Percentiles rank a stretch among this genome's conserved stretches.
These are phyloP conservation scores for Hymenochirus boettgeri DNA, from an alignment of 2,113 vertebrate species.

Conservation along the genomic window DNA sequence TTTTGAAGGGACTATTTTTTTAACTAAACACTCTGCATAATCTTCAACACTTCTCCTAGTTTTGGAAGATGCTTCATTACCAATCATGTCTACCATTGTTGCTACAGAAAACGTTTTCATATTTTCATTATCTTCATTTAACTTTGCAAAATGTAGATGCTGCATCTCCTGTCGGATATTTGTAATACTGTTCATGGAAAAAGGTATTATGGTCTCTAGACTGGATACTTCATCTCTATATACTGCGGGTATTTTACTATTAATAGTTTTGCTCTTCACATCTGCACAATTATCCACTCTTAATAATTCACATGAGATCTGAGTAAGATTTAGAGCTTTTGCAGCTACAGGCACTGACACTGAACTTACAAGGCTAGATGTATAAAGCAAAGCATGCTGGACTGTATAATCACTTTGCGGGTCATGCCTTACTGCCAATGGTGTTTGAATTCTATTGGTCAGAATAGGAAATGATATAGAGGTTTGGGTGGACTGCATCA, in stretches of 20 bases:
- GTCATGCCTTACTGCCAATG: constrained; percentile 50
- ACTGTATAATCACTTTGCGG: constrained; percentile 72
- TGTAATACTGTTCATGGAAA: constrained; percentile 47
- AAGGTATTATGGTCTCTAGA: constrained; percentile 58
- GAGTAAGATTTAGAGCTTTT: constrained; percentile 70
- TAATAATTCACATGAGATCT: constrained; percentile 54
- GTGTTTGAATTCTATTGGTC: constrained; percentile 46
- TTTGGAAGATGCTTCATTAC: constrained; percentile 76
- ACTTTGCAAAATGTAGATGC: constrained; percentile 39
- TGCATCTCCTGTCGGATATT: constrained; percentile 38
- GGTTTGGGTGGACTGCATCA: constrained; percentile 59
- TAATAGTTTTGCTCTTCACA: constrained; percentile 42
- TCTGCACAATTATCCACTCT: not conserved
- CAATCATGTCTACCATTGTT: constrained; percentile 81
- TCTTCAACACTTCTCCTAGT: constrained; percentile 69
- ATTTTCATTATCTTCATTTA: constrained; percentile 44
- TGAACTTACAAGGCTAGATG: constrained; percentile 88
- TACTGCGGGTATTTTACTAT: constrained; percentile 45
- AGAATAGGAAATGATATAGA: constrained; percentile 61
- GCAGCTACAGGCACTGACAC: constrained; percentile 86
- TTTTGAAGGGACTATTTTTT: constrained; percentile 52
- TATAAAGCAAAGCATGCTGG: constrained; percentile 84
- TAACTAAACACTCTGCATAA: constrained; percentile 65
- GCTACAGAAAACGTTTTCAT: constrained; percentile 72
- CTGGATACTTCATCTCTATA: constrained; percentile 53